A percentile compares a stretch with the other conserved stretches of the same genome.
phyloP scores from a whole-genome alignment of 2,113 vertebrate genomes.

The Tetrao urogallus region DNA sequence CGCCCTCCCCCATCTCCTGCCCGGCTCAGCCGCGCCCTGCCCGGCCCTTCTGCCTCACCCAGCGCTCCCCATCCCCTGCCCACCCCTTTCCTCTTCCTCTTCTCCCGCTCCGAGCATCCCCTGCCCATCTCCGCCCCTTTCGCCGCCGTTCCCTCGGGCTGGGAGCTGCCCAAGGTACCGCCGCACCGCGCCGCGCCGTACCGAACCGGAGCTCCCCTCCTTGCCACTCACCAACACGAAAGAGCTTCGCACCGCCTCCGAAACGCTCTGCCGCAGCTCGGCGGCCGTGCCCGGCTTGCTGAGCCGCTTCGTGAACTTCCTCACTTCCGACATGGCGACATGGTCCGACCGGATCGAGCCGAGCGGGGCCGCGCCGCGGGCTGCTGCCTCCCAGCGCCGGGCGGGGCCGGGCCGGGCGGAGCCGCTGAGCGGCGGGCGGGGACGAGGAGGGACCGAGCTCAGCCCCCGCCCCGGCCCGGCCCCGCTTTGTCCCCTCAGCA shows the following conservation, averaged over 20 bases:
- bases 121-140: conserved; percentile 72
- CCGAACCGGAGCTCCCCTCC: not conserved
- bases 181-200: too few relatives aligned
- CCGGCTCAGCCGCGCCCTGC: conserved; percentile 27
- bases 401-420: conserved; percentile 2
- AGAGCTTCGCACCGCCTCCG: conserved; percentile 82
- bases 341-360: not conserved
- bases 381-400: not conserved
- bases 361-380: not conserved
- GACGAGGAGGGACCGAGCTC: not conserved
- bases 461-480: not conserved
- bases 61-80: conserved; percentile 46
- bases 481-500: not conserved
- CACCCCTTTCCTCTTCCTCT: not conserved
- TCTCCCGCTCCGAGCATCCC: conserved; percentile 79
- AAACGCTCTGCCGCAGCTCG: conserved; percentile 95
- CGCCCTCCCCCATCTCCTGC: conserved; percentile 65
- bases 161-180: not conserved
- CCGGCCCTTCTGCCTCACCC: conserved; percentile 51
- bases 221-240: conserved; percentile 39
- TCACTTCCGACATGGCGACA: conserved; percentile 84
- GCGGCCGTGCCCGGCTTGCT: conserved; percentile 96
- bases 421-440: not conserved
- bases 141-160: not conserved
- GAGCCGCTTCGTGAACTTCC: conserved; percentile 92